Conservation (phyloP, 2,888 invertebrate genomes). For the Sarcophaga carnaria region DNA sequence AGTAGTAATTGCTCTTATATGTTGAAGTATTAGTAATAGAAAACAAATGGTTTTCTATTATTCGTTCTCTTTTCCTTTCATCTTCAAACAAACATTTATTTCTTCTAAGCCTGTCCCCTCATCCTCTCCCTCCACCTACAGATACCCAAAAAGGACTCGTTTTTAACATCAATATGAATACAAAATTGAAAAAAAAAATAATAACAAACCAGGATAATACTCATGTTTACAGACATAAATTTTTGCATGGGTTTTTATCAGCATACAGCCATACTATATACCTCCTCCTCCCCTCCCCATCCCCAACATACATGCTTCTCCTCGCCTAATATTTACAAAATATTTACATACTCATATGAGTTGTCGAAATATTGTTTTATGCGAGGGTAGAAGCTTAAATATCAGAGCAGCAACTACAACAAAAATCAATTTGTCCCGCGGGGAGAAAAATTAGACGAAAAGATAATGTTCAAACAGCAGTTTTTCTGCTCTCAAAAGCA, state of each 20-base stretch:
- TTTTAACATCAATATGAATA: background rate
- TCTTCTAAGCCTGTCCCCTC: background rate
- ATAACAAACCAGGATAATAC: background rate
- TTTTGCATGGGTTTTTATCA: background rate
- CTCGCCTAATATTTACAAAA: background rate
- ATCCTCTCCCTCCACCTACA: background rate
- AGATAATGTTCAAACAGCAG: too few species aligned
- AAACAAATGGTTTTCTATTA: constrained; percentile 10
- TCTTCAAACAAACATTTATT: background rate
- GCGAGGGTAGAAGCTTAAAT: too few species aligned
- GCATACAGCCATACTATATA: background rate
- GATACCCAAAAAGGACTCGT: background rate
- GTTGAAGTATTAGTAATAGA: constrained; percentile 16
- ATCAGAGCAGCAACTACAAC: too few species aligned
- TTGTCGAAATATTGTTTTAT: too few species aligned
- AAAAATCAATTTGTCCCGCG: too few species aligned
- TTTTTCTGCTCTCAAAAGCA: too few species aligned
- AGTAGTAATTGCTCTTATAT: constrained; percentile 27
- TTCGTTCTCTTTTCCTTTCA: too few species aligned
- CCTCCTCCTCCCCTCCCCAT: background rate
- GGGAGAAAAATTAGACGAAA: too few species aligned
- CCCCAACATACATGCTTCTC: background rate
- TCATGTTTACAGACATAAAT: background rate
- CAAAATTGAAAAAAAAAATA: background rate
- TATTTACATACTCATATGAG: background rate